phyloP scores from a whole-genome alignment of 2,888 invertebrate genomes.

The Melanostoma scalare region DNA sequence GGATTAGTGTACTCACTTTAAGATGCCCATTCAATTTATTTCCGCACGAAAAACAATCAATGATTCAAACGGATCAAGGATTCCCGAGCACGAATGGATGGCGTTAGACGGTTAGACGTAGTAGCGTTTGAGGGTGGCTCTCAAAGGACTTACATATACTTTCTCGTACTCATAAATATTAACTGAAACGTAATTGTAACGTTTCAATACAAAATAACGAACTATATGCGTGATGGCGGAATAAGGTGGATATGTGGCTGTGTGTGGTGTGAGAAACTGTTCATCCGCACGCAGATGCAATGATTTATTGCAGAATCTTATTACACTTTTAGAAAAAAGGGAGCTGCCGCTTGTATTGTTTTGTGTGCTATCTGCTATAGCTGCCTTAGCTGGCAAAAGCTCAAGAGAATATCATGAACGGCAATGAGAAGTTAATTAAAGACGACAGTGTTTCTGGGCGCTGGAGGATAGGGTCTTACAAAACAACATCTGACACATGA shows the following conservation, averaged over 20 bases:
- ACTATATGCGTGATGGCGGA: background rate
- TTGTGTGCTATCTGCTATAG: slow-evolving; percentile 15
- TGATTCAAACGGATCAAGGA: slow-evolving; percentile 52
- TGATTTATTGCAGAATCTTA: slow-evolving; percentile 68
- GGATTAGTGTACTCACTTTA: slow-evolving; percentile 34
- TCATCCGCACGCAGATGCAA: slow-evolving; percentile 71
- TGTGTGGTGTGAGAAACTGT: slow-evolving; percentile 45
- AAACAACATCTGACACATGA: slow-evolving; percentile 55
- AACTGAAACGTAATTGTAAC: slow-evolving; percentile 62
- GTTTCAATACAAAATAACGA: slow-evolving; percentile 46
- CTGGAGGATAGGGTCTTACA: slow-evolving; percentile 8
- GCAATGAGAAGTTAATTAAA: slow-evolving; percentile 72
- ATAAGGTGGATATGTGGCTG: slow-evolving; percentile 1
- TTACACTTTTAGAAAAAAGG: slow-evolving; percentile 38
- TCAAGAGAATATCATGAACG: slow-evolving; percentile 55
- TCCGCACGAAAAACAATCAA: slow-evolving; percentile 61
- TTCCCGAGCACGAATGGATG: background rate
- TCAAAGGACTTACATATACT: slow-evolving; percentile 1
- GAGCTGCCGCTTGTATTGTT: slow-evolving; percentile 25
- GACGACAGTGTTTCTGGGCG: slow-evolving; percentile 30
- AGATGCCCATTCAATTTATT: slow-evolving; percentile 55
- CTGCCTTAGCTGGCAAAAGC: slow-evolving; percentile 31
- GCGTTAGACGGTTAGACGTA: background rate
- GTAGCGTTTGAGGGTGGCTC: background rate
- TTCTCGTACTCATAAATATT: slow-evolving; percentile 56